Evolutionary conservation across 2,888 invertebrate species (phyloP).

Genomic region (Microplitis deprimator): DNA sequence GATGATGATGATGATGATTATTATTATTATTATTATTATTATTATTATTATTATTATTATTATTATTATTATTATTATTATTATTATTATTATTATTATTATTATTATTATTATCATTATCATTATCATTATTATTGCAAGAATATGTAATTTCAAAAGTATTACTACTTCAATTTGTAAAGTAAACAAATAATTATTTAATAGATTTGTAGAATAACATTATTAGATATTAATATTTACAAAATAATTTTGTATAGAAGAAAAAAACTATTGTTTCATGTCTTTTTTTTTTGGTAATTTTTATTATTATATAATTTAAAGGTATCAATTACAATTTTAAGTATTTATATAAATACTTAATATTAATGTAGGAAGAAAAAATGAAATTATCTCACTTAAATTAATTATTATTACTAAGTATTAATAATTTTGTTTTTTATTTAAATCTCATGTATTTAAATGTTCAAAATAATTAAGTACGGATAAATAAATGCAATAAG

Average conservation of each 20-base stretch:
- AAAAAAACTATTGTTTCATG: slow-evolving; percentile 34
- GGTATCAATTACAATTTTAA: slow-evolving; percentile 53
- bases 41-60: too few species aligned
- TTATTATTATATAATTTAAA: slow-evolving; percentile 40
- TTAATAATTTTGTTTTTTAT: slow-evolving; percentile 68
- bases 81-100: too few species aligned
- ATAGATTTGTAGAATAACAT: slow-evolving; percentile 43
- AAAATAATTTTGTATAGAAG: slow-evolving; percentile 66
- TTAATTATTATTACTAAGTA: slow-evolving; percentile 66
- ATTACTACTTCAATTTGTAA: slow-evolving; percentile 37
- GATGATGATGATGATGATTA: too few species aligned
- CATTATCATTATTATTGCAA: neutral
- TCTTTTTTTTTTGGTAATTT: slow-evolving; percentile 47
- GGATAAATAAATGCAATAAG: slow-evolving; percentile 69
- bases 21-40: too few species aligned
- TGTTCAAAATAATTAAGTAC: slow-evolving; percentile 67
- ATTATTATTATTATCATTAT: too few species aligned
- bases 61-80: too few species aligned
- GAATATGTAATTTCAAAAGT: slow-evolving; percentile 23
- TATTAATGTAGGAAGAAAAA: slow-evolving; percentile 51
- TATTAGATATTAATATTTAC: slow-evolving; percentile 35
- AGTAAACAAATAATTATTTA: slow-evolving; percentile 47
- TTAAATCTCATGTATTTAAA: slow-evolving; percentile 68
- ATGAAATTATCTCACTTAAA: slow-evolving; percentile 54
- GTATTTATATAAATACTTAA: slow-evolving; percentile 62